These are phyloP conservation scores for Microtus agrestis DNA, from an alignment of 2,797 vertebrate genomes.

Conservation along the genomic window DNA sequence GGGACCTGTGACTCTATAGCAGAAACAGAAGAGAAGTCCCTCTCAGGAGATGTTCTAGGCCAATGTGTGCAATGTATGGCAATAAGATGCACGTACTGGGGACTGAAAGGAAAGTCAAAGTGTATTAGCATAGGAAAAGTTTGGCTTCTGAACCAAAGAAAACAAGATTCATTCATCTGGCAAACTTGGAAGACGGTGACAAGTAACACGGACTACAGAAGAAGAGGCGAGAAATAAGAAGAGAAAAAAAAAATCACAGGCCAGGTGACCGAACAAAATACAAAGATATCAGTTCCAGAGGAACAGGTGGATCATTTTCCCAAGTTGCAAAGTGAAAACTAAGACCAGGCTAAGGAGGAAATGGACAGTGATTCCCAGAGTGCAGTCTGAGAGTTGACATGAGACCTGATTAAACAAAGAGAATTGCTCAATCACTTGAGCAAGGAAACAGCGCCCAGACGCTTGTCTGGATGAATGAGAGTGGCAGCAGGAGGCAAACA, in stretches of 20 bases:
- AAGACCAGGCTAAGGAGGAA: constrained; percentile 51
- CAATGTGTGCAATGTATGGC: not conserved
- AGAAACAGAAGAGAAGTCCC: not conserved
- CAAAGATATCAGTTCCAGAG: not conserved
- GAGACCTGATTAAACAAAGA: constrained; percentile 66
- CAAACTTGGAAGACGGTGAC: not conserved
- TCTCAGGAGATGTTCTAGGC: not conserved
- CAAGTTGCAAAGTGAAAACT: constrained; percentile 50
- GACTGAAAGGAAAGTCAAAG: not conserved
- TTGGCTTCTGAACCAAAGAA: not conserved
- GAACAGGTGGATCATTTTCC: not conserved
- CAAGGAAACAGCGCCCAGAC: constrained; percentile 49
- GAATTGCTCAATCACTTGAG: constrained; percentile 56
- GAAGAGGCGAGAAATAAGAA: constrained; percentile 1
- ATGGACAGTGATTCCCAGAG: not conserved
- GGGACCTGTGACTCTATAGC: not conserved
- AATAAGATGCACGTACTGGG: not conserved
- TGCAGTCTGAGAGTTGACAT: constrained; percentile 48
- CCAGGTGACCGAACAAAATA: not conserved
- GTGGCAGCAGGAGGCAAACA: constrained; percentile 4
- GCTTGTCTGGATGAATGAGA: constrained; percentile 31
- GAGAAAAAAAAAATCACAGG: constrained; percentile 6
- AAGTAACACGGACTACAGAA: not conserved
- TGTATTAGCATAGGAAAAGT: not conserved
- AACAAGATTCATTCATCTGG: not conserved